Percentiles rank a stretch among this genome's conserved stretches.
phyloP scores from a whole-genome alignment of 2,797 vertebrate genomes.

The Eremophila alpestris region DNA sequence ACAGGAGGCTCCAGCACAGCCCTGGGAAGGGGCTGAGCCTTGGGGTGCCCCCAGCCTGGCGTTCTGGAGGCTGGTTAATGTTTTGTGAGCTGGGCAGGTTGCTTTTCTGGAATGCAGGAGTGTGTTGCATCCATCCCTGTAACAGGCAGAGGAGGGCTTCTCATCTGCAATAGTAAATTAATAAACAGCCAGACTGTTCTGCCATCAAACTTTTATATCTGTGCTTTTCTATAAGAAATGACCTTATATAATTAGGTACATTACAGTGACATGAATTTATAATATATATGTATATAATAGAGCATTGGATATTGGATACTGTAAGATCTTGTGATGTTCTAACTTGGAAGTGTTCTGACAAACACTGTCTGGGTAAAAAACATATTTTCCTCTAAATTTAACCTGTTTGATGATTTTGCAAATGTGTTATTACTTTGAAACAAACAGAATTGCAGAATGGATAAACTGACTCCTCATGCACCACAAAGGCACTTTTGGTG shows the following conservation, averaged over 20 bases:
- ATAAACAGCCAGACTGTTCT: constrained; percentile 67
- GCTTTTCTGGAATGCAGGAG: constrained; percentile 1
- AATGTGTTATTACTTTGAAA: not conserved
- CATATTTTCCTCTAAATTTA: constrained; percentile 32
- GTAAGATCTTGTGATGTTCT: constrained; percentile 33
- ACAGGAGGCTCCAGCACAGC: not conserved
- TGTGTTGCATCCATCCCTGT: not conserved
- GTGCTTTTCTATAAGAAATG: constrained; percentile 70
- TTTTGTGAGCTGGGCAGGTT: not conserved
- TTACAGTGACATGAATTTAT: constrained; percentile 51
- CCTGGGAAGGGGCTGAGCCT: not conserved
- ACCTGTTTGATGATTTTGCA: constrained; percentile 4
- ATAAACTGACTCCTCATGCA: not conserved
- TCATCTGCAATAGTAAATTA: constrained; percentile 66
- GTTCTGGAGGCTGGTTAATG: not conserved
- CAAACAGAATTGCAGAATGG: not conserved
- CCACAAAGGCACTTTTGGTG: not conserved
- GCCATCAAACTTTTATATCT: constrained; percentile 62
- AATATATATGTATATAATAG: not conserved
- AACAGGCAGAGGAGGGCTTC: constrained; percentile 5
- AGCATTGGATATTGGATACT: constrained; percentile 29
- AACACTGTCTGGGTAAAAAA: constrained; percentile 36
- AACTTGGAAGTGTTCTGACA: constrained; percentile 9
- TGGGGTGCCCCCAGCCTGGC: not conserved
- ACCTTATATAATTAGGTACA: constrained; percentile 39